A percentile compares a stretch with the other conserved stretches of the same genome.
These are phyloP conservation scores for Hetaerina americana DNA, from an alignment of 1,140 invertebrate species.

Conservation along the genomic window DNA sequence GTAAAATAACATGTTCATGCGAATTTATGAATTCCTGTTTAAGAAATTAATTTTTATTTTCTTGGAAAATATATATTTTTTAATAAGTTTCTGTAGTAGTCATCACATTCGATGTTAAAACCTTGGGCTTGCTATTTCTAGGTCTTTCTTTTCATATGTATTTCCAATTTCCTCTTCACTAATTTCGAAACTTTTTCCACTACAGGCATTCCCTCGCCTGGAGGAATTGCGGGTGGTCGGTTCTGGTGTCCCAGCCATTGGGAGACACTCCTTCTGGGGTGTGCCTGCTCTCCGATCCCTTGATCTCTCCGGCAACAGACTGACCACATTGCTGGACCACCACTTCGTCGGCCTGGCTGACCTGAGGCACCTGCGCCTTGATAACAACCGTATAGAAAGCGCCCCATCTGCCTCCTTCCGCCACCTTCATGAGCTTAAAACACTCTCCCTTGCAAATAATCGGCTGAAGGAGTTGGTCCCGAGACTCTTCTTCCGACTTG, in stretches of 20 bases:
- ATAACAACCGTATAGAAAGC: conserved; percentile 33
- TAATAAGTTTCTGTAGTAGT: too few species aligned
- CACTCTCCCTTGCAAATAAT: conserved; percentile 56
- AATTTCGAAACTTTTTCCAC: too few species aligned
- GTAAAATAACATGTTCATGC: too few species aligned
- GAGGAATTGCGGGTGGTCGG: conserved; percentile 60
- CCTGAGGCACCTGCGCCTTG: conserved; percentile 31
- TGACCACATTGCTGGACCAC: conserved; percentile 25
- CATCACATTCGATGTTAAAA: too few species aligned
- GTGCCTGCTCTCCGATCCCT: conserved; percentile 49
- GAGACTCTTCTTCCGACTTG: conserved; percentile 49
- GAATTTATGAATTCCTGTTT: too few species aligned
- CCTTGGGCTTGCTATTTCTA: too few species aligned
- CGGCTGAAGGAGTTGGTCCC: conserved; percentile 49
- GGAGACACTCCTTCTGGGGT: conserved; percentile 63
- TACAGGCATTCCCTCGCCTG: conserved; percentile 48
- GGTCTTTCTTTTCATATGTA: too few species aligned
- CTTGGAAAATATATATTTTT: too few species aligned
- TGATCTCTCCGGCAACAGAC: conserved; percentile 58
- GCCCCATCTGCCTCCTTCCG: conserved; percentile 55
- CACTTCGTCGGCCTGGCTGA: conserved; percentile 29
- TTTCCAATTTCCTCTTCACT: too few species aligned
- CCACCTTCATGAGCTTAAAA: conserved; percentile 44
- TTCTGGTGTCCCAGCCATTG: conserved; percentile 63
- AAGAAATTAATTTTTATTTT: too few species aligned